Evolutionary conservation across 2,888 invertebrate genomes (phyloP).

Genomic region (Stomorhina lunata): DNA sequence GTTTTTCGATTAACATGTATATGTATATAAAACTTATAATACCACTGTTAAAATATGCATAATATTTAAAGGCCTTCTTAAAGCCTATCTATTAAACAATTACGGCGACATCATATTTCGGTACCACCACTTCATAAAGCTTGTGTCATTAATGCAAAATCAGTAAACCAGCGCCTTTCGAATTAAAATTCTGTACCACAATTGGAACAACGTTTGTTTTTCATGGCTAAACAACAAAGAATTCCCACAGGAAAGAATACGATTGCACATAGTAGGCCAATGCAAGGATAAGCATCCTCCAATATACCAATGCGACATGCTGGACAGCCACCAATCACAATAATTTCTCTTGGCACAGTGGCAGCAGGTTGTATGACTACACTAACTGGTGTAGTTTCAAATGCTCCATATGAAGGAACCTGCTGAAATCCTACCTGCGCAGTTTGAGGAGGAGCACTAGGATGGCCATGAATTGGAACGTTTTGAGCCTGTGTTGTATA

Average conservation of each 20-base stretch:
- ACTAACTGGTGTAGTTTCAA: constrained; percentile 82
- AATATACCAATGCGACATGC: constrained; percentile 92
- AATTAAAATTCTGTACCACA: constrained; percentile 88
- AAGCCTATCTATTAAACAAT: not conserved
- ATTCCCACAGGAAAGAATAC: constrained; percentile 90
- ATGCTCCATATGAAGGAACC: constrained; percentile 81
- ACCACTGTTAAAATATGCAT: not conserved
- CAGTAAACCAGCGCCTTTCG: not conserved
- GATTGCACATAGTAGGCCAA: constrained; percentile 87
- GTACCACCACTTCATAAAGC: constrained; percentile 5
- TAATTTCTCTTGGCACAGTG: constrained; percentile 87
- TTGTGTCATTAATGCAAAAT: not conserved
- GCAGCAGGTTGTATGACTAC: constrained; percentile 81
- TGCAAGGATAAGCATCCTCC: constrained; percentile 92
- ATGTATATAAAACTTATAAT: not conserved
- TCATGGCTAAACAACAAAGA: constrained; percentile 90
- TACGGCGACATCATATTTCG: not conserved
- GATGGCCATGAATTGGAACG: constrained; percentile 39
- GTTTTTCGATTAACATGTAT: not conserved
- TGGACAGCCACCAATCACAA: constrained; percentile 92
- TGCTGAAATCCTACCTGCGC: constrained; percentile 75
- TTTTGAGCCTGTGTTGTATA: constrained; percentile 42
- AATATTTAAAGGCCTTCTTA: constrained; percentile 31
- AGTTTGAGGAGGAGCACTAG: constrained; percentile 67
- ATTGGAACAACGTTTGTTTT: constrained; percentile 91